A percentile compares a stretch with the other conserved stretches of the same genome.
These are phyloP conservation scores for Ceramica pisi DNA, from an alignment of 2,888 invertebrate species.

Conservation along the genomic window DNA sequence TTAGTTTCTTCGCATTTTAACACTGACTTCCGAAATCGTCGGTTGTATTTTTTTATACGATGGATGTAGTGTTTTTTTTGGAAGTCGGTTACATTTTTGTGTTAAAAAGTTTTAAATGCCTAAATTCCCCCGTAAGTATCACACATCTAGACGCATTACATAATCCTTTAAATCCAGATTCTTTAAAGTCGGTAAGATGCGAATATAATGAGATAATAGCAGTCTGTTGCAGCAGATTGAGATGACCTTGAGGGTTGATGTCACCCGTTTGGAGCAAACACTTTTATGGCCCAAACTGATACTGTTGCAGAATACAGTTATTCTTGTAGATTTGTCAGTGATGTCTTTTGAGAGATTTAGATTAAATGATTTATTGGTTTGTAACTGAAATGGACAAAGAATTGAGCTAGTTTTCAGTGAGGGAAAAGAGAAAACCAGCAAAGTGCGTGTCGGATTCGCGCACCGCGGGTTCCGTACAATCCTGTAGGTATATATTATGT, in stretches of 20 bases:
- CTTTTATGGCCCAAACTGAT: conserved; percentile 58
- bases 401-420: background rate
- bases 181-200: conserved; percentile 39
- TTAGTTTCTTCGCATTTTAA: too few species aligned
- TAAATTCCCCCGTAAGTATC: conserved; percentile 1
- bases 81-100: too few species aligned
- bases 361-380: conserved; percentile 29
- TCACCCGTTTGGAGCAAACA: conserved; percentile 57
- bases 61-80: too few species aligned
- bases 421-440: background rate
- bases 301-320: conserved; percentile 28
- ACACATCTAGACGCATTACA: conserved; percentile 31
- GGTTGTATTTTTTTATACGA: too few species aligned
- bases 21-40: too few species aligned
- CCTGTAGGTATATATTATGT: too few species aligned
- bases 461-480: too few species aligned
- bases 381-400: background rate
- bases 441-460: too few species aligned
- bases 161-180: conserved; percentile 50
- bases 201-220: conserved; percentile 61
- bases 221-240: conserved; percentile 49
- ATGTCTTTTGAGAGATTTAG: conserved; percentile 15
- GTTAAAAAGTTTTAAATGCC: background rate
- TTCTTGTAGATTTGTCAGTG: conserved; percentile 37
- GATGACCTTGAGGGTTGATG: conserved; percentile 61